phyloP scores from a whole-genome alignment of 2,888 invertebrate genomes.

The Amphipyra berbera region DNA sequence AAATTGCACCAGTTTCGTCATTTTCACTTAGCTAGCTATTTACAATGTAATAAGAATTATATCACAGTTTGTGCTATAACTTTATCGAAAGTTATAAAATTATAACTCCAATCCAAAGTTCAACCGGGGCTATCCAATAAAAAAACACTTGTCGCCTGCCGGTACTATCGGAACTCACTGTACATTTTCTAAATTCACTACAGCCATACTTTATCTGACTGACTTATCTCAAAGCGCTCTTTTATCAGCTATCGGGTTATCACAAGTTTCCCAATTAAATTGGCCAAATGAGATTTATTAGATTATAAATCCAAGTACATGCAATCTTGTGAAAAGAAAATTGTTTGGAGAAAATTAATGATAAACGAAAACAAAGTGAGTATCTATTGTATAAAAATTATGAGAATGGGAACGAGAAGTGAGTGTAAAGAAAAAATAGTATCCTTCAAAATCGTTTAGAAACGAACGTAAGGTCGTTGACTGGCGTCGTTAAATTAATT shows the following conservation, averaged over 20 bases:
- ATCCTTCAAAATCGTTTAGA: background rate
- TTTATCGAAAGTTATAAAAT: slow-evolving; percentile 52
- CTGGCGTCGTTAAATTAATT: too few species aligned
- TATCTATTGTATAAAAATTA: background rate
- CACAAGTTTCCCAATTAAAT: too few species aligned
- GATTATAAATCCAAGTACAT: too few species aligned
- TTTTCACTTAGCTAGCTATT: slow-evolving; percentile 19
- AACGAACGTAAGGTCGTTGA: background rate
- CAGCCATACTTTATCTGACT: too few species aligned
- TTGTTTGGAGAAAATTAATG: too few species aligned
- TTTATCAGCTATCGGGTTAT: too few species aligned
- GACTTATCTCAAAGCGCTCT: too few species aligned
- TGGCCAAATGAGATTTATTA: too few species aligned
- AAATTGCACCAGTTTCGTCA: slow-evolving; percentile 79
- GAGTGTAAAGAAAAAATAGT: background rate
- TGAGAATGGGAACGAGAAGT: background rate
- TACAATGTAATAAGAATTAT: slow-evolving; percentile 28
- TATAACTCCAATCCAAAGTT: slow-evolving; percentile 65
- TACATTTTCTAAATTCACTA: background rate
- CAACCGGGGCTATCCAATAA: slow-evolving; percentile 45
- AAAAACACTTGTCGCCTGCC: slow-evolving; percentile 19
- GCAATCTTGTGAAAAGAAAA: too few species aligned
- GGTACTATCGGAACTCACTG: slow-evolving; percentile 13
- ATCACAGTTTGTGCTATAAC: slow-evolving; percentile 38
- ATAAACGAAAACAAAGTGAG: background rate